phyloP scores from a whole-genome alignment of 2,888 invertebrate species.

The Iselma pallidipennis region DNA sequence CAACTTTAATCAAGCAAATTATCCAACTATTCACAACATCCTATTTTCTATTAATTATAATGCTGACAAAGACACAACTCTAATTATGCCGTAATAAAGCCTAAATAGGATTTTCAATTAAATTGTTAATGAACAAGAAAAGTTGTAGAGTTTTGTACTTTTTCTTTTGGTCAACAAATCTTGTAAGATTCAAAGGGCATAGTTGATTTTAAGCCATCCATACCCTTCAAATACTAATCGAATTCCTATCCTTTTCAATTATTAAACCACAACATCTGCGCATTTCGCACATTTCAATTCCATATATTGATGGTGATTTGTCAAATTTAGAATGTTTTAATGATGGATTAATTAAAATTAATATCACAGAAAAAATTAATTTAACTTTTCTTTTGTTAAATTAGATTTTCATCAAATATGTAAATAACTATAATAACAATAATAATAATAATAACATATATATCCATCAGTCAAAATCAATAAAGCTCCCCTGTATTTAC shows the following conservation, averaged over 20 bases:
- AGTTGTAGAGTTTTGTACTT: background rate
- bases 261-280: background rate
- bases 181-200: background rate
- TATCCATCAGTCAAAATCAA: background rate
- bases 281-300: background rate
- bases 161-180: background rate
- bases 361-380: too few species aligned
- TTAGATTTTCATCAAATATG: slow-evolving; percentile 1
- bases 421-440: too few species aligned
- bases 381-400: background rate
- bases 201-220: background rate
- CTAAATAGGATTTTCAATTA: too few species aligned
- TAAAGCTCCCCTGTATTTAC: slow-evolving; percentile 6
- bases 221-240: background rate
- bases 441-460: too few species aligned
- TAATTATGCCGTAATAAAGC: background rate
- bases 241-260: background rate
- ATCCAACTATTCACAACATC: background rate
- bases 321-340: too few species aligned
- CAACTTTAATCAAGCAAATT: background rate
- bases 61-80: too few species aligned
- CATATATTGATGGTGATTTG: background rate
- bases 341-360: too few species aligned
- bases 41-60: too few species aligned
- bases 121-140: too few species aligned